phyloP scores from a whole-genome alignment of 2,888 invertebrate genomes.

The Agrilus biguttatus region DNA sequence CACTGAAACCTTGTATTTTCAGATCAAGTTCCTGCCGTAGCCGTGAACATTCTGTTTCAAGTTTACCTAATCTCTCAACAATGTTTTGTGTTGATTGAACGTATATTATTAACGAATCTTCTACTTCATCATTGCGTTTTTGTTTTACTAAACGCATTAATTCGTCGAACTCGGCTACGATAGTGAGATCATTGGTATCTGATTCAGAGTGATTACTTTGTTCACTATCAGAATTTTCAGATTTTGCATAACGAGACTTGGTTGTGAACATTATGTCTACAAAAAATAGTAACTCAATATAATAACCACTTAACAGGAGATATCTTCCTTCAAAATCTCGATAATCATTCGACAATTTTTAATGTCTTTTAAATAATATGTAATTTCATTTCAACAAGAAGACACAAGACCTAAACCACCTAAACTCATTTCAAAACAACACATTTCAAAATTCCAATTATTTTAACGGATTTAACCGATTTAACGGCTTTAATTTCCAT shows the following conservation, averaged over 20 bases:
- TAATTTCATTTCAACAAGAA: no score
- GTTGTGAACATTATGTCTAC: no score
- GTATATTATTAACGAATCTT: conserved; percentile 61
- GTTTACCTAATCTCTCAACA: conserved; percentile 50
- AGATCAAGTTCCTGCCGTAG: conserved; percentile 57
- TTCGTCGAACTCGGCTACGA: conserved; percentile 58
- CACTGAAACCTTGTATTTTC: conserved; percentile 54
- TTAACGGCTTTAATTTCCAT: no score
- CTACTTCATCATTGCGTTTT: conserved; percentile 49
- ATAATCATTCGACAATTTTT: no score
- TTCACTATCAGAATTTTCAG: conserved; percentile 5
- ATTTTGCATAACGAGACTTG: not conserved
- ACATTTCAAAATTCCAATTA: no score
- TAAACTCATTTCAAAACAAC: no score
- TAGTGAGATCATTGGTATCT: conserved; percentile 32
- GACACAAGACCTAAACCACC: no score
- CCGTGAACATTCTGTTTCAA: conserved; percentile 57
- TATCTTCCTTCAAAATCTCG: no score
- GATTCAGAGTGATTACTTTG: conserved; percentile 4
- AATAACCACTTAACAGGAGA: no score
- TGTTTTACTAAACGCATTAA: conserved; percentile 51
- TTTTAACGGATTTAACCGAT: no score
- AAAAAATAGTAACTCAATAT: no score
- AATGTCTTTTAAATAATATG: no score
- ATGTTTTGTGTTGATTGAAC: conserved; percentile 58